Base-by-base conservation (phyloP, 2,113 vertebrate genomes). In the Mola mola region DNA sequence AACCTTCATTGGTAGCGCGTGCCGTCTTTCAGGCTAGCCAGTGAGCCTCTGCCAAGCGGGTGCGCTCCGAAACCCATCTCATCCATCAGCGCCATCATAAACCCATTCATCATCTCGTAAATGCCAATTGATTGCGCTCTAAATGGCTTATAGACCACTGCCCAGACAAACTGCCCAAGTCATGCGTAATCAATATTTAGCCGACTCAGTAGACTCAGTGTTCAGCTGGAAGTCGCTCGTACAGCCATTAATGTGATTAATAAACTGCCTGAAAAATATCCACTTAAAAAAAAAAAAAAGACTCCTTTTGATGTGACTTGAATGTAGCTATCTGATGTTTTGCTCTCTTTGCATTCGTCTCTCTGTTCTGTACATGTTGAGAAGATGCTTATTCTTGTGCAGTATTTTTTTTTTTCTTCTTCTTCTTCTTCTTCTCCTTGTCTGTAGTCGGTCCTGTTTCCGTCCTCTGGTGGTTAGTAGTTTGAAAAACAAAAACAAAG, bases 241-340 rank as follows among this genome's bases (percentile, higher is more conserved):
- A 46, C 34, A 34, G 50, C 53, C 83, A 37, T 59, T 78, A 41
- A 58, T 58, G 72, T 59, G 60, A 67, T 60, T 74, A 71, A 68
- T 43, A 66, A 56, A 65, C 88, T 88, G 86, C 82, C 84, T 83
- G 79, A 82, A 47, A 74, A 77, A 66, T 50, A 73, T 68, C 58
- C 77, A 73, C 62, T 61, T 60, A 48, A 72, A 67, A 60, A 74
- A 85, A 62, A 78, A 87, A 29, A 9, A 9, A 29, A 29, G 28
- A 7, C 28, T 29, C 9, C 85, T 86, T 50, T 78, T 88, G 84
- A 89, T 93, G 94, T 95, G 90, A 90, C 85, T 85, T 93, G 88
- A 93, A 85, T 68, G 87, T 94, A 91, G 73, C 59, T 42, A 91
- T 94, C 87, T 89, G 83, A 78, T 81, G 81, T 91, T 89, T 90